phyloP scores from a whole-genome alignment of 2,888 invertebrate genomes.

The Caenorhabditis macrosperma region DNA sequence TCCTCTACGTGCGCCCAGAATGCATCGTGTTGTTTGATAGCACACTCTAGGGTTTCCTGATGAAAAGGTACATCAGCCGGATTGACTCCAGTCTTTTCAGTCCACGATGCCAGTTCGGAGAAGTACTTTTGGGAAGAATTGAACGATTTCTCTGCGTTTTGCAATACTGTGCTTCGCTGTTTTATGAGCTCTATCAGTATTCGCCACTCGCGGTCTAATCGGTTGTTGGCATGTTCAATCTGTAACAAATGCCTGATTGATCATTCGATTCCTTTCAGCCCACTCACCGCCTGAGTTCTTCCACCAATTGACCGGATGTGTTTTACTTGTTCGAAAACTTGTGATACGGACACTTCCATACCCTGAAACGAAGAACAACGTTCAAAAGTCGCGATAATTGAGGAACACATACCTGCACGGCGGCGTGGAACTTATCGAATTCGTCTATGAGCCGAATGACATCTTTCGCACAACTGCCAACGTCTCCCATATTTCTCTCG shows the following conservation, averaged over 20 bases:
- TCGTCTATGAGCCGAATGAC: constrained; percentile 45
- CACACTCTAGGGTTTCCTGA: constrained; percentile 62
- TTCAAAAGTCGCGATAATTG: background rate
- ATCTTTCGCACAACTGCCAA: constrained; percentile 61
- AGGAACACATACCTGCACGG: constrained; percentile 39
- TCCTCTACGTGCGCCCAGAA: constrained; percentile 60
- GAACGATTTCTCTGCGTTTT: constrained; percentile 41
- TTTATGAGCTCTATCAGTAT: constrained; percentile 44
- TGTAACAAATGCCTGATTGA: constrained; percentile 14
- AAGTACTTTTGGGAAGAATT: constrained; percentile 65
- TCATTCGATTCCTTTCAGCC: background rate
- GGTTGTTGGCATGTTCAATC: constrained; percentile 51
- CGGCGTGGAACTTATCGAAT: constrained; percentile 41
- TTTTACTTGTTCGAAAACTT: constrained; percentile 44
- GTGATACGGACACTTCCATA: constrained; percentile 61
- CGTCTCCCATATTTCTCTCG: constrained; percentile 60
- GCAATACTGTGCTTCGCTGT: constrained; percentile 18
- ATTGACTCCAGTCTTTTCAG: constrained; percentile 69
- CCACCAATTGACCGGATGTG: constrained; percentile 9
- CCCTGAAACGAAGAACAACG: too few relatives aligned
- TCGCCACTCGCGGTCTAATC: constrained; percentile 68
- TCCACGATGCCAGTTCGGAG: constrained; percentile 67
- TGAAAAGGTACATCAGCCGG: constrained; percentile 58
- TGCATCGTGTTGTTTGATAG: constrained; percentile 57
- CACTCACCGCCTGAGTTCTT: constrained; percentile 22